Conservation (phyloP, 1,140 invertebrate genomes). For the Rhopalosiphum padi region DNA sequence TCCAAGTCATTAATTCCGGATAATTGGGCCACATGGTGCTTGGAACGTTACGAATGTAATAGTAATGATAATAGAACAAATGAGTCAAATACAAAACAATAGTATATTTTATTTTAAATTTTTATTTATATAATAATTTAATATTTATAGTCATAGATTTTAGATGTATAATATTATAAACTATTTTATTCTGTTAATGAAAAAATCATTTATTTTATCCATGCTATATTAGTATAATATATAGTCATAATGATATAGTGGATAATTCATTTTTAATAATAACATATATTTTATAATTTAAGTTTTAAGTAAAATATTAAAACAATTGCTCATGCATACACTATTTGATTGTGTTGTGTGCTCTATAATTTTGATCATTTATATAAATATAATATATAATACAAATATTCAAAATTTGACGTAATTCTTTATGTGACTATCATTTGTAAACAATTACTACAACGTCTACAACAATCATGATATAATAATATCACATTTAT, state of each 20-base stretch:
- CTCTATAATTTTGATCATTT: no score
- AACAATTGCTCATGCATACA: no score
- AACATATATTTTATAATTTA: no score
- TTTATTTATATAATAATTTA: neutral
- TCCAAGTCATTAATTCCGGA: neutral
- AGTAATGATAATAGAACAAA: neutral
- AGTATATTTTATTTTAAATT: neutral
- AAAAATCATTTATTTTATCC: no score
- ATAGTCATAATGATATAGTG: no score
- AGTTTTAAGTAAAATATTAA: no score
- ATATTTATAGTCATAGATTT: neutral
- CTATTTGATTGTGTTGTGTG: no score
- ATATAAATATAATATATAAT: neutral
- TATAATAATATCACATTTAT: no score
- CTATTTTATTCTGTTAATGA: neutral
- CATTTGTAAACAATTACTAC: neutral
- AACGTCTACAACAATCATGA: neutral
- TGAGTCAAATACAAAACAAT: neutral
- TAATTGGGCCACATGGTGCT: neutral
- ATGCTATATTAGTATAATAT: no score
- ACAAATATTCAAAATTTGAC: neutral
- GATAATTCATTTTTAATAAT: no score
- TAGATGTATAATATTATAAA: neutral
- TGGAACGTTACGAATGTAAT: constrained; percentile 6
- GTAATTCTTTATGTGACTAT: neutral